phyloP scores from a whole-genome alignment of 2,113 vertebrate species.

The Phylloscopus trochiloides region DNA sequence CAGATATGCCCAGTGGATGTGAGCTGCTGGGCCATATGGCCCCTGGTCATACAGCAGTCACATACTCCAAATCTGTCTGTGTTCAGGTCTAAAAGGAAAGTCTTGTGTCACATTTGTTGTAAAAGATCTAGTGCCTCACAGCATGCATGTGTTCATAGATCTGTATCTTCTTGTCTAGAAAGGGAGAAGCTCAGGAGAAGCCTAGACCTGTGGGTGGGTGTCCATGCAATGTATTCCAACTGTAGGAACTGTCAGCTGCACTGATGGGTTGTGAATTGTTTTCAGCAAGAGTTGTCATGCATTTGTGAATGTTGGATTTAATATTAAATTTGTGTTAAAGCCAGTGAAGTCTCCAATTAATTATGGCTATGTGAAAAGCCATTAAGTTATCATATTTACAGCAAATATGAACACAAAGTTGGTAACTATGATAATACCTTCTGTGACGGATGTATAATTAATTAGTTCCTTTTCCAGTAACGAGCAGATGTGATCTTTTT shows the following conservation, averaged over 20 bases:
- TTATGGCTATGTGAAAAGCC: neutral
- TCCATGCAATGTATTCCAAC: neutral
- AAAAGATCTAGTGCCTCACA: neutral
- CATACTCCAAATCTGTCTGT: neutral
- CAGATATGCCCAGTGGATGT: neutral
- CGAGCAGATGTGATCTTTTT: neutral
- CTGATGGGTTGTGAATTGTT: neutral
- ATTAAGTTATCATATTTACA: neutral
- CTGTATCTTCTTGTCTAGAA: neutral
- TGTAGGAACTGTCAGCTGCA: neutral
- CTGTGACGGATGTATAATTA: neutral
- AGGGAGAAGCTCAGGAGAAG: neutral
- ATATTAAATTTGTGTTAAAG: neutral
- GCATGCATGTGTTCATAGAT: rapidly evolving
- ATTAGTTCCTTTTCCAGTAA: neutral
- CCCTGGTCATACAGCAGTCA: neutral
- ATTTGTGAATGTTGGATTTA: neutral
- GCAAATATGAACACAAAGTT: neutral
- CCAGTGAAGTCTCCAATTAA: neutral
- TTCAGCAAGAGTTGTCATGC: neutral
- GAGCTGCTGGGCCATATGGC: neutral
- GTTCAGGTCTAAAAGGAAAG: neutral
- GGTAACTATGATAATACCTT: neutral
- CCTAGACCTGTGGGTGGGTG: neutral
- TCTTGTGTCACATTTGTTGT: neutral